phyloP scores from a whole-genome alignment of 2,797 vertebrate genomes.

The Artibeus lituratus region DNA sequence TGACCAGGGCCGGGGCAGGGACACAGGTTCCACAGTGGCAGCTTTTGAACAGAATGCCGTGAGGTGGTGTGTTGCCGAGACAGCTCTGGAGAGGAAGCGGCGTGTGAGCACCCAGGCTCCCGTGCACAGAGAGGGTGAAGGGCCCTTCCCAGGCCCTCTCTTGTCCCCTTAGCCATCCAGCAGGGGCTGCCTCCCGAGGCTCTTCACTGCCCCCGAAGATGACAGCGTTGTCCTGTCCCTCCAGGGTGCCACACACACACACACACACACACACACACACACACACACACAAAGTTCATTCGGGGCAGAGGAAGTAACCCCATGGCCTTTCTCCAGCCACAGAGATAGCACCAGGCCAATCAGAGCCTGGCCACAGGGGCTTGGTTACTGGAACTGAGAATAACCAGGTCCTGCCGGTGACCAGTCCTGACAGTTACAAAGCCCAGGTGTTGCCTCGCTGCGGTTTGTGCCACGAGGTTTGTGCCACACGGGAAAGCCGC shows the following conservation, averaged over 20 bases:
- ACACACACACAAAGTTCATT: background rate
- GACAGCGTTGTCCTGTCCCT: background rate
- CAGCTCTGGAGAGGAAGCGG: background rate
- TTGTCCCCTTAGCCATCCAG: background rate
- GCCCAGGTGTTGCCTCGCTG: background rate
- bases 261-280: background rate
- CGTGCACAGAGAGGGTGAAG: background rate
- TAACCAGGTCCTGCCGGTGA: background rate
- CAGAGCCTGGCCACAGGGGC: background rate
- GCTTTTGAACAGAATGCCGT: background rate
- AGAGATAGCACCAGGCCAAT: background rate
- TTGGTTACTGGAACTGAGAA: background rate
- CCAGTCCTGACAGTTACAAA: background rate
- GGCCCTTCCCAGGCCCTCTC: background rate
- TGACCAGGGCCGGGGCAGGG: background rate
- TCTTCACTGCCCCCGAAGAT: background rate
- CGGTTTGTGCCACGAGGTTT: background rate
- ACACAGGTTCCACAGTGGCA: background rate
- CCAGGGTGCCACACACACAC: background rate
- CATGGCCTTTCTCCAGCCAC: background rate
- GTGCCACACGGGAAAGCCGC: background rate
- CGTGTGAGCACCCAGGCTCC: background rate
- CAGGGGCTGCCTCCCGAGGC: background rate
- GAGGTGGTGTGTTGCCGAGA: background rate
- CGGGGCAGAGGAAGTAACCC: background rate